Evolutionary conservation across 2,113 vertebrate species (phyloP), one percentile per base, ranked within the genome.

Genomic region (Siniperca chuatsi): DNA sequence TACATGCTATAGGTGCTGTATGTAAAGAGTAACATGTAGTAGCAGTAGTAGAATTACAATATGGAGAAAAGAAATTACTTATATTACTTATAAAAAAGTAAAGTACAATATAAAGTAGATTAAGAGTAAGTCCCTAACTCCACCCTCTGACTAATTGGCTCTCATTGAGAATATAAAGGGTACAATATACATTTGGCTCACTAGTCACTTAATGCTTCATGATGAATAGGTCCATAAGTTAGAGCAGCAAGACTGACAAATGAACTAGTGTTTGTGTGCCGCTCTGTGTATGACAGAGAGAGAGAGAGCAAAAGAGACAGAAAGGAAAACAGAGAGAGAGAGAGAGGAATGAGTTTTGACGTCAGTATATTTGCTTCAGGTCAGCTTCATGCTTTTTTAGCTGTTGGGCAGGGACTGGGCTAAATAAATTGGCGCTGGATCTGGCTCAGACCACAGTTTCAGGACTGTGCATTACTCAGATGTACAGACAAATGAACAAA

Each of bases 361-460:
- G 29, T 90, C 79, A 88, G 6, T 33, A 37, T 72, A 54, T 82
- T 79, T 57, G 64, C 82, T 83, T 62, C 33, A 8, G 80, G 78
- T 82, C 25, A 16, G 33, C 23, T 52, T 62, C 54, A 23, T 33
- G 65, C n/a, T 60, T 25, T 78, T 80, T 42, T 20, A 57, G 72
- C 80, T 87, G 33, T 65, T 15, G 40, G 70, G 50, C 57, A 78
- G 50, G 4, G 20, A 23, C 48, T n/a, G 40, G 52, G 65, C 42
- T 57, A 60, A 77, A 60, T 55, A 75, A 82, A 74, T 71, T 64
- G 71, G 50, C 12, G 7, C 33, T 85, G 70, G 44, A 15, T 82
- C 13, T 11, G 69, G 61, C 0, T 88, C 42, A 57, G 75, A 54
- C 48, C 58, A 15, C 75, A 62, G 57, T 81, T 64, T 64, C 61